Evolutionary conservation across 2,113 vertebrate genomes (phyloP).

Genomic region (Tyto alba): DNA sequence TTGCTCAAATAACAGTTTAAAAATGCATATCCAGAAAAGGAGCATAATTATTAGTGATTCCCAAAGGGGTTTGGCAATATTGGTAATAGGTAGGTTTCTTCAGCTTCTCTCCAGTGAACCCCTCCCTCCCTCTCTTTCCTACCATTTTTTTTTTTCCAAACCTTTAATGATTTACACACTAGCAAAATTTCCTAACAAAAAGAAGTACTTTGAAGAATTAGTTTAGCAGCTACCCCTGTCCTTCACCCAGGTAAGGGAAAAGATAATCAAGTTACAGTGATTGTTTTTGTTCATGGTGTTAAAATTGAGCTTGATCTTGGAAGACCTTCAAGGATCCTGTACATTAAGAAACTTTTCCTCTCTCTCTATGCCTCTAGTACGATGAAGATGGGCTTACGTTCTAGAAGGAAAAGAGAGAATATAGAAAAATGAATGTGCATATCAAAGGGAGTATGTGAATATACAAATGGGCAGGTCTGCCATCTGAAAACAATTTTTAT

Average conservation of each 20-base stretch:
- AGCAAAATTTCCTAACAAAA: neutral
- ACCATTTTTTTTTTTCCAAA: neutral
- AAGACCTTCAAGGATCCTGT: neutral
- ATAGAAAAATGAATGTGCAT: neutral
- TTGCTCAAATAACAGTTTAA: neutral
- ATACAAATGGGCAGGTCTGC: neutral
- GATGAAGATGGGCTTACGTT: neutral
- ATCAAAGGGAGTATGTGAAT: neutral
- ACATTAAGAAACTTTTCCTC: neutral
- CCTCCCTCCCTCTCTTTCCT: neutral
- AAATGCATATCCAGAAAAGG: neutral
- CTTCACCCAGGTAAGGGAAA: neutral
- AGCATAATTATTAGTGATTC: neutral
- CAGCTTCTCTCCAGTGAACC: neutral
- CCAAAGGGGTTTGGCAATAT: neutral
- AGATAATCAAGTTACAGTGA: neutral
- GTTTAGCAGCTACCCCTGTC: neutral
- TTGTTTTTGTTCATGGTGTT: neutral
- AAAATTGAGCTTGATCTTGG: neutral
- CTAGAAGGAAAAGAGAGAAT: neutral
- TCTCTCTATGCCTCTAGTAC: neutral
- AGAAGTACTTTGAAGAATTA: neutral
- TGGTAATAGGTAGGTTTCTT: neutral
- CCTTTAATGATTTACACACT: neutral
- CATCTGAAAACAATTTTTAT: neutral